Percentiles rank a stretch among this genome's conserved stretches.
These are phyloP conservation scores for Caenorhabditis wallacei DNA, from an alignment of 2,888 invertebrate genomes.

Conservation along the genomic window DNA sequence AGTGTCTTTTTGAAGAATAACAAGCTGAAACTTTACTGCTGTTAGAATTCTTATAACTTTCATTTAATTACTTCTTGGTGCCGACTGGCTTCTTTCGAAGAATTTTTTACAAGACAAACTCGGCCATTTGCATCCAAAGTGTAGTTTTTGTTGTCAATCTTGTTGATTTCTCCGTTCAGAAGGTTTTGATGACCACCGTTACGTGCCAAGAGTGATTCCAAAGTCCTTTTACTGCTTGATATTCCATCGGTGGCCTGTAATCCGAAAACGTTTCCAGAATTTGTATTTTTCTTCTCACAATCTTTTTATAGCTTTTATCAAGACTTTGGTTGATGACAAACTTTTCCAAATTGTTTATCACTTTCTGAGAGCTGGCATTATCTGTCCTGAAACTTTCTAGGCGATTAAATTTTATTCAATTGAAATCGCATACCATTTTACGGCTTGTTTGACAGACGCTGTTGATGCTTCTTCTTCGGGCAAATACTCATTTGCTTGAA, in stretches of 20 bases:
- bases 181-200: slow-evolving; percentile 59
- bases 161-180: slow-evolving; percentile 18
- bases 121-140: slow-evolving; percentile 59
- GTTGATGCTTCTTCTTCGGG: slow-evolving; percentile 16
- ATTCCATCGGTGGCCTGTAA: slow-evolving; percentile 48
- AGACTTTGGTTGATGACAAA: slow-evolving; percentile 41
- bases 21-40: slow-evolving; percentile 30
- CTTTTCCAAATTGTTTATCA: slow-evolving; percentile 40
- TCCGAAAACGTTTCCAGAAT: neutral
- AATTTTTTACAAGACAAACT: slow-evolving; percentile 56
- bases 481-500: too few relatives aligned
- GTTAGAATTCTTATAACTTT: neutral
- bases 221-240: slow-evolving; percentile 52
- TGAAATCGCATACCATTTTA: slow-evolving; percentile 12
- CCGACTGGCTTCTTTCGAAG: slow-evolving; percentile 32
- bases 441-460: neutral
- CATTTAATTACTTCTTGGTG: slow-evolving; percentile 36
- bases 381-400: slow-evolving; percentile 49
- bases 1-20: slow-evolving; percentile 48
- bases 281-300: slow-evolving; percentile 11
- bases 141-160: slow-evolving; percentile 51
- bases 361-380: slow-evolving; percentile 39
- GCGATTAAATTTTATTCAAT: neutral
- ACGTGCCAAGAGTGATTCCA: slow-evolving; percentile 54
- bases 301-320: slow-evolving; percentile 54